Conservation (phyloP, 2,888 invertebrate species). For the Minunthozetes semirufus region DNA sequence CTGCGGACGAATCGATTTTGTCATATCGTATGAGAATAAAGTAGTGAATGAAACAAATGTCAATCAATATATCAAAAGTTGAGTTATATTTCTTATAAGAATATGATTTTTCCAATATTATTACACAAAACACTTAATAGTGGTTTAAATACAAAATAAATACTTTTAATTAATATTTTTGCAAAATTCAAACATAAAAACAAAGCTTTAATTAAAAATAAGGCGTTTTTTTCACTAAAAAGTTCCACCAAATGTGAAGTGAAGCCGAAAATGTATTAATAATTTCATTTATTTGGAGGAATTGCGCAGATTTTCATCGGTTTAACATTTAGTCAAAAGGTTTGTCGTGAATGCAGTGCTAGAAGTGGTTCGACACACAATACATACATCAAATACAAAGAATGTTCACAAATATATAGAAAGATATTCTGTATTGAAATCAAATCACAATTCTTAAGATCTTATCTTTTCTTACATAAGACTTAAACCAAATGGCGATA, state of each 20-base stretch:
- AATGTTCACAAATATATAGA: neutral
- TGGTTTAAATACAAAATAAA: too few species aligned
- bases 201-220: neutral
- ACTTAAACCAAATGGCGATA: neutral
- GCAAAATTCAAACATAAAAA: too few species aligned
- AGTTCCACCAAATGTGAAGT: constrained; percentile 2
- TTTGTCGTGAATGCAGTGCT: neutral
- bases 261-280: neutral
- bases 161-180: too few species aligned
- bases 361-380: neutral
- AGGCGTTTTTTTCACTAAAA: neutral
- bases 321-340: neutral
- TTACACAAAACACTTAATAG: too few species aligned
- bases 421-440: neutral
- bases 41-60: too few species aligned
- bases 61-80: too few species aligned
- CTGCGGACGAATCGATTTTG: too few species aligned
- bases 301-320: constrained; percentile 4
- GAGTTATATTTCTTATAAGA: too few species aligned
- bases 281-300: neutral
- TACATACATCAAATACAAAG: neutral
- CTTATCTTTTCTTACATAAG: neutral
- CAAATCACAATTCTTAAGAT: neutral
- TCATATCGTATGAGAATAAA: too few species aligned
- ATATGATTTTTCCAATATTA: too few species aligned